A percentile compares a stretch with the other conserved stretches of the same genome.
Evolutionary conservation across 2,888 invertebrate genomes (phyloP).

Genomic region (Hemithea aestivaria): DNA sequence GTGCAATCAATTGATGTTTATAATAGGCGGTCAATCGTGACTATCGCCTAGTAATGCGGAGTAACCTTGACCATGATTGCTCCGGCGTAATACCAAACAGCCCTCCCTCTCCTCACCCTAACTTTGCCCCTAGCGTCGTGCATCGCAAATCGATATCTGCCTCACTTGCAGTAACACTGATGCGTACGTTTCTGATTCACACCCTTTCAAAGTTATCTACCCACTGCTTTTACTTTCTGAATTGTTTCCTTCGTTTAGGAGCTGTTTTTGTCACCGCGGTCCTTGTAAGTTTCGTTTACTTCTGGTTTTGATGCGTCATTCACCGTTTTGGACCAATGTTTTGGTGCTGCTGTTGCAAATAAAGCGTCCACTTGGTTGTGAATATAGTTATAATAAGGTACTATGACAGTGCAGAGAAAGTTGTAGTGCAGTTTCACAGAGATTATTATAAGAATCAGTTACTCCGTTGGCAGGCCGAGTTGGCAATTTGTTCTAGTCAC

Average conservation of each 20-base stretch:
- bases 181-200: conserved; percentile 9
- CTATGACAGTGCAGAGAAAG: conserved; percentile 55
- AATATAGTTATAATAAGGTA: conserved; percentile 28
- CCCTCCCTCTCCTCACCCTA: conserved; percentile 33
- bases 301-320: conserved; percentile 1
- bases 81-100: conserved; percentile 43
- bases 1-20: conserved; percentile 32
- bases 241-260: no score
- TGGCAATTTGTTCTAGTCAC: conserved; percentile 53
- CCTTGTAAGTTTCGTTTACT: no score
- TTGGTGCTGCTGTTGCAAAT: background rate
- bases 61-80: conserved; percentile 68
- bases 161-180: conserved; percentile 14
- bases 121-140: conserved; percentile 29
- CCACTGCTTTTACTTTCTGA: no score
- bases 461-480: conserved; percentile 50
- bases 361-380: no score
- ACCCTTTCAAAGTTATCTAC: no score
- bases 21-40: conserved; percentile 45
- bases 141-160: conserved; percentile 52
- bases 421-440: conserved; percentile 56
- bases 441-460: conserved; percentile 53
- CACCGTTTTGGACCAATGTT: background rate
- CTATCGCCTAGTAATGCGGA: conserved; percentile 40
- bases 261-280: no score